phyloP scores from a whole-genome alignment of 2,888 invertebrate genomes.

The Pseudoips prasinana region DNA sequence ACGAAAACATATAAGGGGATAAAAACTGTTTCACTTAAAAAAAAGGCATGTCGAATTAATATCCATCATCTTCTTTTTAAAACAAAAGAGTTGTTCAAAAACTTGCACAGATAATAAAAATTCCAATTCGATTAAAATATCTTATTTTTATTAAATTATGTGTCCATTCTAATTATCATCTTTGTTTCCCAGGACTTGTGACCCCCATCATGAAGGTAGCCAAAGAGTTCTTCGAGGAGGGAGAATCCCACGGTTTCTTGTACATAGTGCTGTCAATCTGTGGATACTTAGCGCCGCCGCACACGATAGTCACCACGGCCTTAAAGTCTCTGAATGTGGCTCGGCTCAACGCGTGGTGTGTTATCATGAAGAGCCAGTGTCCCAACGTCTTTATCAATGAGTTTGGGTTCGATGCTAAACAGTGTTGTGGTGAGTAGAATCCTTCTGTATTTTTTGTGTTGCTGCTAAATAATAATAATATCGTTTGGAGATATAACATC shows the following conservation, averaged over 20 bases:
- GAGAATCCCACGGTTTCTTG: neutral
- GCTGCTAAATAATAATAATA: too few species aligned
- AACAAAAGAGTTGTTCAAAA: too few species aligned
- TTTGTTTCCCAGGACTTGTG: neutral
- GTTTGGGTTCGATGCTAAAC: slow-evolving; percentile 23
- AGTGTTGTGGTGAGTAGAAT: slow-evolving; percentile 47
- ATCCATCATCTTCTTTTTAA: too few species aligned
- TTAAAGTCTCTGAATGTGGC: slow-evolving; percentile 29
- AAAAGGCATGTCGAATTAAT: too few species aligned
- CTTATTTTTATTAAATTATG: too few species aligned
- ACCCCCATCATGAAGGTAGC: neutral
- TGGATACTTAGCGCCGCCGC: slow-evolving; percentile 46
- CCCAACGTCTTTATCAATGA: slow-evolving; percentile 24
- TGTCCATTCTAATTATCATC: too few species aligned
- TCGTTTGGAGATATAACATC: too few species aligned
- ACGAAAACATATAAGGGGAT: too few species aligned
- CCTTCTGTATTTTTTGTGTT: too few species aligned
- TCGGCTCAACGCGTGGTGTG: slow-evolving; percentile 44
- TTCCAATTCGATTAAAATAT: too few species aligned
- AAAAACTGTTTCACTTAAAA: too few species aligned
- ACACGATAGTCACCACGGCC: slow-evolving; percentile 36
- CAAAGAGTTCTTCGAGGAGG: neutral
- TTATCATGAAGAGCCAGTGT: slow-evolving; percentile 33
- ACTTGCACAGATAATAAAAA: too few species aligned
- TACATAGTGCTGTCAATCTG: neutral